These are phyloP conservation scores for Olivierus martensii DNA, from an alignment of 1,140 invertebrate genomes.

Conservation along the genomic window DNA sequence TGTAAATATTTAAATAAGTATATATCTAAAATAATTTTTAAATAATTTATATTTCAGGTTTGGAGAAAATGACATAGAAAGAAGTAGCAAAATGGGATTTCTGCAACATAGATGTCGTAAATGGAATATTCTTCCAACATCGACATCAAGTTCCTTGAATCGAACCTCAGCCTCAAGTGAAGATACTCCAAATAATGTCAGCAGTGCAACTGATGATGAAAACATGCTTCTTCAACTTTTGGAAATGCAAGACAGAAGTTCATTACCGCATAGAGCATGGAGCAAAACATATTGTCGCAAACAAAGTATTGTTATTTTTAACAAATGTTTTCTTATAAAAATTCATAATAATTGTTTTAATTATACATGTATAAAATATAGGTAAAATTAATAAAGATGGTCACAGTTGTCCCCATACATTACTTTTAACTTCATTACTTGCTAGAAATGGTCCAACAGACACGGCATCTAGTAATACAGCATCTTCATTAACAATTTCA, in stretches of 20 bases:
- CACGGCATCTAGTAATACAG: too few species aligned
- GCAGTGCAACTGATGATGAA: conserved; percentile 31
- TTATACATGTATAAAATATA: too few species aligned
- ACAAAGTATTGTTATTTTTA: too few species aligned
- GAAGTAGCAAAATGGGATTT: conserved; percentile 20
- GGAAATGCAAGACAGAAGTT: conserved; percentile 33
- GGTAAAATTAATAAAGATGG: conserved; percentile 6
- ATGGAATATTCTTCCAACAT: conserved; percentile 10
- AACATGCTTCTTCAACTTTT: conserved; percentile 39
- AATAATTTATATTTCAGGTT: conserved; percentile 22
- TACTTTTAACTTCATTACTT: conserved; percentile 12
- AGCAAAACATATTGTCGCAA: neutral
- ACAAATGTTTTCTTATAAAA: too few species aligned
- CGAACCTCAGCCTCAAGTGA: neutral
- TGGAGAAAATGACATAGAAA: conserved; percentile 53
- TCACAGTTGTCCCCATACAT: conserved; percentile 12
- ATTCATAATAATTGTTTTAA: too few species aligned
- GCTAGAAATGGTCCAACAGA: neutral
- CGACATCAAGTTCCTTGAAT: conserved; percentile 1
- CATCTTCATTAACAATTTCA: too few species aligned
- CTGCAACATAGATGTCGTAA: conserved; percentile 9
- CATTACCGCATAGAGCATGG: neutral
- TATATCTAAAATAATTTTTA: too few species aligned
- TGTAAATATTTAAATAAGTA: too few species aligned
- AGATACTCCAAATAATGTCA: conserved; percentile 5